These are phyloP conservation scores for Coracopsis vasa DNA, from an alignment of 2,113 vertebrate genomes.

Conservation along the genomic window DNA sequence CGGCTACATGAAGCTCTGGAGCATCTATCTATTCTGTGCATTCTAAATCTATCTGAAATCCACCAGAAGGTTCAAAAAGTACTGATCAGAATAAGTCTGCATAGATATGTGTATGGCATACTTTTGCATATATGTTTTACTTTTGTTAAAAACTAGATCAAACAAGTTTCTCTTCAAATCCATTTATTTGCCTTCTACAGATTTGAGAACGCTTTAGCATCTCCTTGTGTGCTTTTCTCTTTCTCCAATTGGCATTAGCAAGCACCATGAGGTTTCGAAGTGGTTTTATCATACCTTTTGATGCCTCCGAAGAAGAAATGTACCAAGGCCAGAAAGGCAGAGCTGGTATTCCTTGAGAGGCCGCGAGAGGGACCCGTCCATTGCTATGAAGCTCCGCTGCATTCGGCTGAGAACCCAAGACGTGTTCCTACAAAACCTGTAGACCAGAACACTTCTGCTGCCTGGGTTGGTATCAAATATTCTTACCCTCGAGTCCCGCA, in stretches of 20 bases:
- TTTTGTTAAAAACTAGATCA: not conserved
- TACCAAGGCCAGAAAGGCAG: constrained; percentile 63
- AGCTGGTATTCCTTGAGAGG: constrained; percentile 82
- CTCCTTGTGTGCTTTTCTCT: not conserved
- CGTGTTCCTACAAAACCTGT: constrained; percentile 72
- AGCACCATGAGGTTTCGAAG: constrained; percentile 69
- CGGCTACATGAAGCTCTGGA: not conserved
- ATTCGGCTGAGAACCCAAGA: constrained; percentile 71
- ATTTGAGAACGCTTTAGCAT: not conserved
- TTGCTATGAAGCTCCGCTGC: constrained; percentile 55
- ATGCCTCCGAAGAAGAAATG: constrained; percentile 87
- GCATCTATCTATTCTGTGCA: rapidly evolving
- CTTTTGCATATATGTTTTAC: not conserved
- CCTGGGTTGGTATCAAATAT: constrained; percentile 68
- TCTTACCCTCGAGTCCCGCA: rapidly evolving
- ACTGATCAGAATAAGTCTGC: not conserved
- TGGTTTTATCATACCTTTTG: constrained; percentile 12
- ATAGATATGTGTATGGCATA: rapidly evolving
- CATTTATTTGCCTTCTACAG: constrained; percentile 44
- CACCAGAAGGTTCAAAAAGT: not conserved
- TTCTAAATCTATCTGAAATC: not conserved
- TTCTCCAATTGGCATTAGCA: not conserved
- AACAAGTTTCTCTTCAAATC: not conserved
- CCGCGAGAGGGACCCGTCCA: constrained; percentile 74
- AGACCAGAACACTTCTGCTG: constrained; percentile 23